Evolutionary conservation across 1,140 invertebrate species (phyloP), one percentile per base, ranked within the genome.

Genomic region (Trichoplusia ni): DNA sequence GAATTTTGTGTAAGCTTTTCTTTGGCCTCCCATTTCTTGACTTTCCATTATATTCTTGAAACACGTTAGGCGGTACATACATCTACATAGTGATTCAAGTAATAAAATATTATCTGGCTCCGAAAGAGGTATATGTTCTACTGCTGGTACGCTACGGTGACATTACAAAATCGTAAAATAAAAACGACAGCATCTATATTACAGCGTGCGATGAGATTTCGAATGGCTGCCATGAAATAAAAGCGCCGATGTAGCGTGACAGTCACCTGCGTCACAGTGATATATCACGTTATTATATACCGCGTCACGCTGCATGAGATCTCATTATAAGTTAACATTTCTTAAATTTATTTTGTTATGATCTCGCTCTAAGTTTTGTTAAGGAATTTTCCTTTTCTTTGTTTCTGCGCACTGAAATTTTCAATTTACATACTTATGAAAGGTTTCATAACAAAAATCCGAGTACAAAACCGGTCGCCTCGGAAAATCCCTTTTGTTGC

Each of bases 401-500:
- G 37, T 71, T 49, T 64, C 46, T 19, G 54, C 21, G 47, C 61
- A 68, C 11, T 63, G 61, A 64, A 67, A 75, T 64, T 69, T 69
- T 64, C 67, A 75, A 75, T 75, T 72, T 72, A 69, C 66, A 75
- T 72, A 67, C 66, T 75, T 75, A 72, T 69, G 61, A 67, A 73
- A 61, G 60, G 61, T 70, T 64, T 64, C 58, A 58, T 51, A 64
- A 62, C 44, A 67, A 67, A 70, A 54, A 54, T 54, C 64, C 35
- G 54, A 21, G 49, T 29, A 58, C 35, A 64, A 64, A 71, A 71
- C 61, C 54, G 64, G 51, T 70, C 64, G 49, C 51, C 27, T 42
- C 31, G 23, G 49, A 60, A 67, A 46, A 64, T 63, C 49, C 60
- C 46, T 49, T 65, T 63, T 63, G 62, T 69, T 47, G 19, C 21